Evolutionary conservation across 2,888 invertebrate species (phyloP).

Genomic region (Amitus sp.): DNA sequence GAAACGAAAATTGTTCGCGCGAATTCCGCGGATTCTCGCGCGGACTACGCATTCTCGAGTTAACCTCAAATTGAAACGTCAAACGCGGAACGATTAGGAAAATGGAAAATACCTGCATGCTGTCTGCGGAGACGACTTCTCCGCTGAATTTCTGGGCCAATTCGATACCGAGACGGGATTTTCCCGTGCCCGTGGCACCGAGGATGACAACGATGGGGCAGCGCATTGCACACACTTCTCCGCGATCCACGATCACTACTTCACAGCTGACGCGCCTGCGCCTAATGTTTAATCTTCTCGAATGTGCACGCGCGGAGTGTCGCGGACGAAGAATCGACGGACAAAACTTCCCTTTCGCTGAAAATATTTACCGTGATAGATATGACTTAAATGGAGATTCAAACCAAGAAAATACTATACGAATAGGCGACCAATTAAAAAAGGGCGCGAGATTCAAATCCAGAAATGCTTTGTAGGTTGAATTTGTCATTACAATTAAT

Average conservation of each 20-base stretch:
- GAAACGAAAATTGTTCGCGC: no score
- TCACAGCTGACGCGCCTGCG: no score
- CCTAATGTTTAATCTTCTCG: no score
- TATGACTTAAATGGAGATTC: no score
- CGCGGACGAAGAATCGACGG: neutral
- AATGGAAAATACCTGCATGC: conserved; percentile 88
- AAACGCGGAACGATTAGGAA: neutral
- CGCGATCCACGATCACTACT: neutral
- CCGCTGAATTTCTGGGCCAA: conserved; percentile 86
- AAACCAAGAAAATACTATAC: no score
- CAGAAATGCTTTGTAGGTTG: no score
- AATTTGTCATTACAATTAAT: no score
- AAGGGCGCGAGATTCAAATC: no score
- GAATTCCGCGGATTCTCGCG: neutral
- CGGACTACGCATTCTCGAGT: conserved; percentile 22
- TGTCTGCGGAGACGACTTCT: conserved; percentile 97
- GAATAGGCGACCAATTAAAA: no score
- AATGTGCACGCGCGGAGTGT: neutral
- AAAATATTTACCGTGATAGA: no score
- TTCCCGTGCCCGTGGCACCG: conserved; percentile 97
- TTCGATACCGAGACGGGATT: conserved; percentile 94
- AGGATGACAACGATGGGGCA: conserved; percentile 87
- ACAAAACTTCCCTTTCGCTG: no score
- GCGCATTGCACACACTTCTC: neutral
- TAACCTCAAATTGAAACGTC: conserved; percentile 27